Base-by-base conservation (phyloP, 2,888 invertebrate species). In the Noctua fimbriata region DNA sequence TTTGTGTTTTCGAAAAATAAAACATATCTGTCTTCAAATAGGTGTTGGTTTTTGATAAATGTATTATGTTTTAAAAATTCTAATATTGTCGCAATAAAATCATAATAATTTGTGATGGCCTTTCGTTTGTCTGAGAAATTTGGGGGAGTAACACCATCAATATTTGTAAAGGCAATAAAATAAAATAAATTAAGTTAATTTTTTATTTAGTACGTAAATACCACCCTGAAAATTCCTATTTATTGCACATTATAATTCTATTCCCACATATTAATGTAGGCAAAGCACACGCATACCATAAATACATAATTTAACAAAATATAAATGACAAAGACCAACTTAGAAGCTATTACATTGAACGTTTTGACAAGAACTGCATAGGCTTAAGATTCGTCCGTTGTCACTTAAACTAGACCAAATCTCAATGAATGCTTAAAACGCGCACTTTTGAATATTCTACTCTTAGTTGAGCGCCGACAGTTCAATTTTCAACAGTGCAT, bases 181-280 rank as follows among this genome's bases (percentile, higher is more conserved):
- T 66, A 66, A n/a, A 70, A 67, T 28, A 32, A 78, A 69, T 41
- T 28, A 24, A 73, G 3, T 52, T 10, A 12, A 28, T 52, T 52
- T 69, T 76, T n/a, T 52, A 18, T 18, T 65, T 65, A 21, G 67
- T 41, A 85, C 73, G 63, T 49, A 85, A 71, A 81, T 49, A 85
- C 73, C 86, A 88, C 69, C 88, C 86, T 86, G 74, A 82, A 76
- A 58, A 75, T 73, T 80, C 69, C 66, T 78, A 75, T 76, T 79
- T 79, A 75, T 87, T 60, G 52, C 44, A 71, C 28, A 67, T 60
- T 14, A 21, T 28, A 32, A 36, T 18, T 49, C 63, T 12, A 58
- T 65, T 65, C 9, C 69, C 14, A 9, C n/a, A 60, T 28, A 47
- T 47, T 14, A 47, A 47, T 24, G 1, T 14, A 28, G 16, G 16